Conservation (phyloP, 2,797 vertebrate genomes). For the Chaenodraco wilsoni region DNA sequence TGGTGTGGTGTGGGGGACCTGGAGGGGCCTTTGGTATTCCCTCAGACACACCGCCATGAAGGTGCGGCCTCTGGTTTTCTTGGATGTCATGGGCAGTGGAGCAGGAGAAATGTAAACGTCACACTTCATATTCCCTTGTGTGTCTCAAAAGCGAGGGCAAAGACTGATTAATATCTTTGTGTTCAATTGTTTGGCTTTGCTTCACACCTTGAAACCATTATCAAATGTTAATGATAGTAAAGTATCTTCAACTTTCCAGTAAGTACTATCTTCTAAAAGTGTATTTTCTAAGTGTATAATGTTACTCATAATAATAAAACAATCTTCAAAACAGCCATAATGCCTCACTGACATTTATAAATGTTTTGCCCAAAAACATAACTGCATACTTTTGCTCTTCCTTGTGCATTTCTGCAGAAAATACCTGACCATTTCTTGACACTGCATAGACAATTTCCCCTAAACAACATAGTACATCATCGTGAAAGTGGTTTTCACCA, state of each 20-base stretch:
- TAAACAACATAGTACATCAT: slow-evolving; percentile 11
- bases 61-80: slow-evolving; percentile 84
- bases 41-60: slow-evolving; percentile 91
- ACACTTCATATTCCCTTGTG: not conserved
- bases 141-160: not conserved
- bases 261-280: slow-evolving; percentile 10
- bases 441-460: not conserved
- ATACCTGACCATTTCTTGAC: not conserved
- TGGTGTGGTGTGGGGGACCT: slow-evolving; percentile 90
- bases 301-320: slow-evolving; percentile 62
- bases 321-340: slow-evolving; percentile 52
- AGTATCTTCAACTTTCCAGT: slow-evolving; percentile 16
- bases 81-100: slow-evolving; percentile 86
- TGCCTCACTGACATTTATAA: slow-evolving; percentile 29
- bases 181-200: slow-evolving; percentile 43
- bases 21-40: slow-evolving; percentile 91
- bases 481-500: not conserved
- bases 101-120: slow-evolving; percentile 72
- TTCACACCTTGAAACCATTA: slow-evolving; percentile 19
- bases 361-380: slow-evolving; percentile 12
- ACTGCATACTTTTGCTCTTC: not conserved
- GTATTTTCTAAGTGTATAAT: slow-evolving; percentile 24
- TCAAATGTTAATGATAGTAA: slow-evolving; percentile 15
- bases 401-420: slow-evolving; percentile 1
- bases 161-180: slow-evolving; percentile 29